Evolutionary conservation across 2,888 invertebrate species (phyloP).

Genomic region (Rhodophaea formosa): DNA sequence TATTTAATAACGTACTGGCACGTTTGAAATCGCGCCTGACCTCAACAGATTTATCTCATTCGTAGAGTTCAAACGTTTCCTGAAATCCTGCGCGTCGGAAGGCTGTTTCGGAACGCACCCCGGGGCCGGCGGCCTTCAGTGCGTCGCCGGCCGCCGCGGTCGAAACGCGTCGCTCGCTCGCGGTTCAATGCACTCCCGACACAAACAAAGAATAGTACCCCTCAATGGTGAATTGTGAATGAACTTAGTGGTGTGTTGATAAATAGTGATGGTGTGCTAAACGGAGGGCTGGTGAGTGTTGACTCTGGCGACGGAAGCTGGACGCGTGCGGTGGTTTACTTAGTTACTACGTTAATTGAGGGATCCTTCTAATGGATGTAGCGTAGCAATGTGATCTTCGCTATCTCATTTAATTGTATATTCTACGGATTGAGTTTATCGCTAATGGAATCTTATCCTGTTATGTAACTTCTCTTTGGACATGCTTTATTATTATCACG

Average conservation of each 20-base stretch:
- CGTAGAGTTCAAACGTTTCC: not conserved
- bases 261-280: conserved; percentile 45
- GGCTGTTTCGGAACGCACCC: conserved; percentile 39
- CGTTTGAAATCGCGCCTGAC: too few species aligned
- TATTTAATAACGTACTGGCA: too few species aligned
- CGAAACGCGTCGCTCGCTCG: conserved; percentile 21
- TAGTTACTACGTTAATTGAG: conserved; percentile 41
- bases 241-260: conserved; percentile 31
- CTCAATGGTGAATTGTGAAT: not conserved
- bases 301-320: conserved; percentile 27
- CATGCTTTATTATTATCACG: too few species aligned
- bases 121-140: conserved; percentile 37
- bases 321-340: conserved; percentile 51
- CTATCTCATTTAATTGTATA: too few species aligned
- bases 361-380: not conserved
- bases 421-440: too few species aligned
- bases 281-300: conserved; percentile 44
- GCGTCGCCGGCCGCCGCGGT: conserved; percentile 42
- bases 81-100: conserved; percentile 22
- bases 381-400: too few species aligned
- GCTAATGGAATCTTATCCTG: too few species aligned
- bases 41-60: too few species aligned
- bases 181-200: conserved; percentile 35
- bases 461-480: too few species aligned
- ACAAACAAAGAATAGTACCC: conserved; percentile 23